Base-by-base conservation (phyloP, 2,113 vertebrate species). In the Scomber scombrus region DNA sequence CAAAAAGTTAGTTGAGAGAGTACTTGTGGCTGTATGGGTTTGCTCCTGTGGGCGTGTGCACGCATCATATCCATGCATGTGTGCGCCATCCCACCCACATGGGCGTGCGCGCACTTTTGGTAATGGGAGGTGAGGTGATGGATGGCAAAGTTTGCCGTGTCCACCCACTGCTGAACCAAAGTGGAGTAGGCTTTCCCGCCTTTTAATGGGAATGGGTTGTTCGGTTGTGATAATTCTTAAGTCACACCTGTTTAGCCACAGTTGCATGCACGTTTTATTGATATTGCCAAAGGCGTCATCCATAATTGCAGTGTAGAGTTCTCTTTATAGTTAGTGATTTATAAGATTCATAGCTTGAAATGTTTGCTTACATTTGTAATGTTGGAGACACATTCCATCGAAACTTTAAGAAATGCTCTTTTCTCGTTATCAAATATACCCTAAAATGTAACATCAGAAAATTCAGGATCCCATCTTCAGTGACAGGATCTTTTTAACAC, bases 41-140 rank as follows among this genome's bases (percentile, higher is more conserved):
- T 50, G 66, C 34, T 31, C 15, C 50, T 80, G 86, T 87, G 86
- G 80, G 85, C 11, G 85, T 88, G 86, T 75, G 64, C 70, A 12
- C 31, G 9, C 57, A 62, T 55, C 70, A 43, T 66, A 31, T 61
- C 49, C 62, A 26, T 52, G 63, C 19, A 15, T 40, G 83, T 50
- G 66, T 45, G 64, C 18, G 29, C 18, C 26, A 50, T 78, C 58
- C 83, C 79, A 63, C 85, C 71, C 91, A 89, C 81, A 68, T 79
- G 82, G 73, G 64, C 34, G 77, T 81, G 21, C 21, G 21, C 40
- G 72, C 60, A 68, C 82, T 73, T 66, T 57, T 61, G 19, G 23
- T 65, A 70, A 80, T 9, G 72, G 73, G 61, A 23, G 56, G n/a
- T 55, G 75, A 64, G 70, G 57, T 45, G 72, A 55, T 75, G 73